Conservation (phyloP, 2,797 vertebrate species). For the Enteromius unitaeniatus region DNA sequence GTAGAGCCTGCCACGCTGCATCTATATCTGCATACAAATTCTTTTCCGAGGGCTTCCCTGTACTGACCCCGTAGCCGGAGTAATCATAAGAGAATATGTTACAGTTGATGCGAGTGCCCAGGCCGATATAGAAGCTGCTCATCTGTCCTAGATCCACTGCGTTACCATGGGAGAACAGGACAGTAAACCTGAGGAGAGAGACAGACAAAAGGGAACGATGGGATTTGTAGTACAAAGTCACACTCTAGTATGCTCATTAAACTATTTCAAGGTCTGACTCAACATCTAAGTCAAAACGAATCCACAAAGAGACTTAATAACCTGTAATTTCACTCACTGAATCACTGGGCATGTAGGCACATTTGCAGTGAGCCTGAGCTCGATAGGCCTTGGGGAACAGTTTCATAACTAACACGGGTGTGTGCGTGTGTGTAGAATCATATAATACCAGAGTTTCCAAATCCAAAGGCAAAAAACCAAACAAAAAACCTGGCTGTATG, state of each 20-base stretch:
- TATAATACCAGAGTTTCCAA: not conserved
- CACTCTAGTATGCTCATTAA: not conserved
- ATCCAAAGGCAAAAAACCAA: not conserved
- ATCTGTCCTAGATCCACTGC: conserved; percentile 92
- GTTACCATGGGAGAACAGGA: conserved; percentile 89
- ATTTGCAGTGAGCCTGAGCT: not conserved
- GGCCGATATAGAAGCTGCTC: conserved; percentile 90
- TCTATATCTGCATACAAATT: conserved; percentile 91
- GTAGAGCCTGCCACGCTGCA: conserved; percentile 89
- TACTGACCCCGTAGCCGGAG: conserved; percentile 86
- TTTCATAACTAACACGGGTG: conserved; percentile 3
- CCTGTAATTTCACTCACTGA: conserved; percentile 10
- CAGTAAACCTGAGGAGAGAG: conserved; percentile 78
- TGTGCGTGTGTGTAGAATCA: not conserved
- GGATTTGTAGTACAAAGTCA: conserved; percentile 23
- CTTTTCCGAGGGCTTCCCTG: conserved; percentile 86
- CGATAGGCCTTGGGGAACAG: not conserved
- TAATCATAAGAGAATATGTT: conserved; percentile 93
- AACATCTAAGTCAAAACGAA: conserved; percentile 11
- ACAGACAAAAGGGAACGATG: conserved; percentile 20
- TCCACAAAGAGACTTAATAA: conserved; percentile 8
- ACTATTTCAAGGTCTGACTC: not conserved
- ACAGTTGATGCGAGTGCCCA: conserved; percentile 88
- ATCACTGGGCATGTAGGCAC: conserved; percentile 6
- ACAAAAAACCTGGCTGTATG: not conserved